Base-by-base conservation (phyloP, 1,140 invertebrate species). In the Paracyclopina nana region DNA sequence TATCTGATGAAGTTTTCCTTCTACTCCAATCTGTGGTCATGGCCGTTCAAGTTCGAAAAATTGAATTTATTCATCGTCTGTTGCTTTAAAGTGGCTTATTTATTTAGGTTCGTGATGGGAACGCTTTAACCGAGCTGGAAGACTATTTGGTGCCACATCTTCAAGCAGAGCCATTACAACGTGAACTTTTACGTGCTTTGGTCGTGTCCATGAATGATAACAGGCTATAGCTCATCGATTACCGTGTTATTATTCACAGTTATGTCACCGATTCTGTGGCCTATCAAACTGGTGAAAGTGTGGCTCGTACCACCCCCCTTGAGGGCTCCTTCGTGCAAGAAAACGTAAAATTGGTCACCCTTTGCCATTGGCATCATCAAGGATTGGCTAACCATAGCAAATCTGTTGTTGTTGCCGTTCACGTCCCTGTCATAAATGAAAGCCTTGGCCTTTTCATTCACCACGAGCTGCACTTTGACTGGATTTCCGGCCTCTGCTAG, bases 321-420 rank as follows among this genome's bases (percentile, higher is more conserved):
- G 25, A 48, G 28, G n/a, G 45, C 28, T 25, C 45, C 45, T 16
- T 29, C 30, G n/a, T 48, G 45, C 3, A 48, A 28, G 27, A 24
- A 12, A 11, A 48, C 45, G 12, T 25, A 16, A 12, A 48, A 24
- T 26, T n/a, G 8, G 22, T 48, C 45, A 9, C 45, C 45, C 20
- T 16, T 16, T 9, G 27, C n/a, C 16, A 48, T 12, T 22, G 11
- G 9, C 14, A 28, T 16, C 27, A 48, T 48, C 25, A 48, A 16
- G 25, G 45, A 48, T 30, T 48, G 45, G 16, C 45, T 29, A 48
- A 48, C 30, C 45, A 48, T 48, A 14, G 45, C 20, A 28, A 28
- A 48, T 22, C 45, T 22, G 24, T 28, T 16, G n/a, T 48, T 48
- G n/a, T 16, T 16, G 14, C 27, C 30, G 4, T 14, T 28, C n/a